phyloP scores from a whole-genome alignment of 2,888 invertebrate species.

The Scaptodrosophila latifasciaeformis region DNA sequence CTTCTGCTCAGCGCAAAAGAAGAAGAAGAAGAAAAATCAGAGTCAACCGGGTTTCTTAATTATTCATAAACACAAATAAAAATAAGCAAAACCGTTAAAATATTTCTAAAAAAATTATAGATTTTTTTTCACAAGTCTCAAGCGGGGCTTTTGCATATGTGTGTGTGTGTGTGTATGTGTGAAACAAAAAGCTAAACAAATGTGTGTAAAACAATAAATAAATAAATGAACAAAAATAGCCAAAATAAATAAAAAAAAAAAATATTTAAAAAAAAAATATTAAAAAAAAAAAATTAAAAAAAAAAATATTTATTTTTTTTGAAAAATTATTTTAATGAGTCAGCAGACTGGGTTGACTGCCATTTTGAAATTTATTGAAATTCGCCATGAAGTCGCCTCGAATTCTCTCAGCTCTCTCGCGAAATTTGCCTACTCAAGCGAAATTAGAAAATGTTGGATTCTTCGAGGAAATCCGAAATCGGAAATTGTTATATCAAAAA shows the following conservation, averaged over 20 bases:
- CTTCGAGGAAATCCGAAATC: too few relatives aligned
- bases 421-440: too few relatives aligned
- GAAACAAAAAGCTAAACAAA: slow-evolving; percentile 15
- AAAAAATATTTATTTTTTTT: slow-evolving; percentile 15
- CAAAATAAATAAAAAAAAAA: neutral
- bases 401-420: too few relatives aligned
- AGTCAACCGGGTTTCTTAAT: slow-evolving; percentile 7
- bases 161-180: neutral
- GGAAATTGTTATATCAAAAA: too few relatives aligned
- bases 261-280: too few relatives aligned
- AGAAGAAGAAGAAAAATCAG: slow-evolving; percentile 19
- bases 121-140: slow-evolving; percentile 42
- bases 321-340: slow-evolving; percentile 40
- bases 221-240: slow-evolving; percentile 11
- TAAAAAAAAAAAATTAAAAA: slow-evolving; percentile 4
- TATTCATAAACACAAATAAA: slow-evolving; percentile 38
- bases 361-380: slow-evolving; percentile 20
- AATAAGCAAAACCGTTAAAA: slow-evolving; percentile 58
- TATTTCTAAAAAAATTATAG: slow-evolving; percentile 46
- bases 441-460: too few relatives aligned
- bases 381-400: slow-evolving; percentile 44
- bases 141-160: neutral
- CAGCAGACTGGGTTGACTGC: slow-evolving; percentile 39
- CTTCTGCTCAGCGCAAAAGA: slow-evolving; percentile 21
- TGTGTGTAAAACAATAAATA: too few relatives aligned